Base-by-base conservation (phyloP, 2,113 vertebrate species). In the Nyctereutes procyonoides region DNA sequence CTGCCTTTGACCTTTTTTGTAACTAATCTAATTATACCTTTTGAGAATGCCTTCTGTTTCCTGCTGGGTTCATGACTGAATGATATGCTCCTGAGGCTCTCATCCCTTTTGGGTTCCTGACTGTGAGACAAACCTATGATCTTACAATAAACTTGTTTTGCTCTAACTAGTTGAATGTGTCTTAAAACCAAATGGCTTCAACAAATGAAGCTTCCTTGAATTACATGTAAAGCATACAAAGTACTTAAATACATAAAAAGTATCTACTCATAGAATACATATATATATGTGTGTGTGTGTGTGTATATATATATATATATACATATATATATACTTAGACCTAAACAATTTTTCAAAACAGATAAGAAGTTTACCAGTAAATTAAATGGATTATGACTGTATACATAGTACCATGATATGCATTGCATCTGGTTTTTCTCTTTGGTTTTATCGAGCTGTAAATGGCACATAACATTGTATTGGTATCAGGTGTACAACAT, bases 171-270 rank as follows among this genome's bases (percentile, higher is more conserved):
- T 60, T 76, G 32, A 76, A 35, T 71, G 2, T 83, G 19, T 87
- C 79, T 88, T 94, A 84, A 97, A 76, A 63, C 17, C 13, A 55
- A 90, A 58, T 28, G 80, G n/a, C 51, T 62, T 43, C 51, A 73
- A 88, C 13, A 43, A 69, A 73, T 83, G 26, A 32, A 51, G 65
- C 0, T 35, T 55, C 32, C 15, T 71, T 92, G 32, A 87, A 73
- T 77, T 90, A 58, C 17, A 92, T 58, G 28, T 77, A 51, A 76
- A 28, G 51, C 26, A 35, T 48, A 43, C 14, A 38, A 8, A 86
- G 38, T 53, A 71, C 1, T 32, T 88, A 56, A 13, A 91, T 56
- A 24, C 48, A 55, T 43, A 28, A 76, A 74, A 67, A 69, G 65
- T n/a, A 32, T 69, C 14, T 32, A 69, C 32, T 69, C 43, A 43